A percentile compares a stretch with the other conserved stretches of the same genome.
Evolutionary conservation across 2,113 vertebrate genomes (phyloP).

Genomic region (Brachyistius frenatus): DNA sequence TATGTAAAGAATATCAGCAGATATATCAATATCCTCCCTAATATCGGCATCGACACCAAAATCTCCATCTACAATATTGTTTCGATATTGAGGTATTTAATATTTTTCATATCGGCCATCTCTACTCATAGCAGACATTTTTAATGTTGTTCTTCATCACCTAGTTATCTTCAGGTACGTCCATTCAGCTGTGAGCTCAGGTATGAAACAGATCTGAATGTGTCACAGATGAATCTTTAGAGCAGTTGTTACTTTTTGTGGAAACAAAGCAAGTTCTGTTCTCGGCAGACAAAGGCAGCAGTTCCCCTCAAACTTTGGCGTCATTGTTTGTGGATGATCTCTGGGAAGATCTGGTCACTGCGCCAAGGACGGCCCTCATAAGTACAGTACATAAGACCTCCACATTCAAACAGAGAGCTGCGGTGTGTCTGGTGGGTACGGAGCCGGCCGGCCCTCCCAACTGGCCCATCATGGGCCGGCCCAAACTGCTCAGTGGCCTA

Average conservation of each 20-base stretch:
- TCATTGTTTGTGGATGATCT: neutral
- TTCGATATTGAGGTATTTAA: no score
- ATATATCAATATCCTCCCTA: no score
- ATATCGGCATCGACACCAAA: no score
- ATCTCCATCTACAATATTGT: no score
- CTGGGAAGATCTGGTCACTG: neutral
- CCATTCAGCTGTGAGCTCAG: neutral
- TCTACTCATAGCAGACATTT: no score
- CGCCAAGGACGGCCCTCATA: neutral
- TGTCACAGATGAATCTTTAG: neutral
- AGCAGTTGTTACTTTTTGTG: neutral
- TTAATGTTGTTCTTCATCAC: no score
- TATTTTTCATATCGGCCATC: no score
- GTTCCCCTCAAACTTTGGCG: neutral
- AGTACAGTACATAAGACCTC: neutral
- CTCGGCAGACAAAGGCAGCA: neutral
- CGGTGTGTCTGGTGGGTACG: constrained; percentile 38
- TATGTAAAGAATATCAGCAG: no score
- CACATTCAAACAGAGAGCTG: constrained; percentile 5
- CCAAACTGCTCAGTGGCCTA: constrained; percentile 75
- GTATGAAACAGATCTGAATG: neutral
- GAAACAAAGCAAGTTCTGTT: neutral
- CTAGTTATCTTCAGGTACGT: neutral
- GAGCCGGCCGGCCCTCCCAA: constrained; percentile 51
- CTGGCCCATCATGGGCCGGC: constrained; percentile 48